phyloP scores from a whole-genome alignment of 2,113 vertebrate species.

The Zapornia atra region DNA sequence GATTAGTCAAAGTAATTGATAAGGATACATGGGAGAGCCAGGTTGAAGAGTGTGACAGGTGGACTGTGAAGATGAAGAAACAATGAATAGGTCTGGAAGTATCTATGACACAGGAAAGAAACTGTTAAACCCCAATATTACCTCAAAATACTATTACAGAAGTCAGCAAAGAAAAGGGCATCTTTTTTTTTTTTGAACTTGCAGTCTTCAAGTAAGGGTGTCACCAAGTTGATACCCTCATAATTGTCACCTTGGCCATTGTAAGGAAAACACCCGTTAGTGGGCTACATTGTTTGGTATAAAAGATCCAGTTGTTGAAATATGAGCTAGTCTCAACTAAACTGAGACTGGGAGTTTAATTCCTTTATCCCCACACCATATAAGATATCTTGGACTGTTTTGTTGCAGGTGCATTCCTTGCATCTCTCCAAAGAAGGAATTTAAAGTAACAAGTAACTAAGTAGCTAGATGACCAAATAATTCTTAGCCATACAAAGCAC shows the following conservation, averaged over 20 bases:
- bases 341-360: background rate
- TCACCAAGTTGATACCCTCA: background rate
- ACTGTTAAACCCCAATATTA: background rate
- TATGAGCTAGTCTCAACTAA: background rate
- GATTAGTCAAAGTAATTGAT: background rate
- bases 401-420: background rate
- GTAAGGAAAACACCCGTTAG: background rate
- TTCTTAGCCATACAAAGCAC: background rate
- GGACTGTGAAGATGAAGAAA: background rate
- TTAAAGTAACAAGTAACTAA: background rate
- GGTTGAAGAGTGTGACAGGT: background rate
- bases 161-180: background rate
- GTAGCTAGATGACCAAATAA: background rate
- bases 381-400: background rate
- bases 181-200: background rate
- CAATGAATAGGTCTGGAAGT: background rate
- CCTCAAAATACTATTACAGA: background rate
- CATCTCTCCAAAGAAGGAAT: background rate
- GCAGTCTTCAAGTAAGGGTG: background rate
- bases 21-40: background rate
- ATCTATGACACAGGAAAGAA: background rate
- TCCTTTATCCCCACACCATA: background rate
- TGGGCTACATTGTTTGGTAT: background rate
- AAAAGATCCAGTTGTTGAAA: background rate
- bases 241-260: background rate